Conservation (phyloP, 2,888 invertebrate species). For the Torymus texanus region DNA sequence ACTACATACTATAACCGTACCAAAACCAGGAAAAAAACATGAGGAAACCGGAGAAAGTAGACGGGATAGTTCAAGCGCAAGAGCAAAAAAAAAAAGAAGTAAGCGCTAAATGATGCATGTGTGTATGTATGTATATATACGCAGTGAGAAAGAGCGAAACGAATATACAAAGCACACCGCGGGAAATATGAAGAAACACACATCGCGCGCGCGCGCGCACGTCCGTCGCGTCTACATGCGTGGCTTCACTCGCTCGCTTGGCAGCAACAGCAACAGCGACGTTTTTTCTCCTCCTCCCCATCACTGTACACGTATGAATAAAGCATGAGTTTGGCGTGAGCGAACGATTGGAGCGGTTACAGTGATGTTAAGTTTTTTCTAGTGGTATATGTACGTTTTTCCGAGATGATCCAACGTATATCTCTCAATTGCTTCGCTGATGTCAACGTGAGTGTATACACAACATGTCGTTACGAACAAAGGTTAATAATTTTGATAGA, state of each 20-base stretch:
- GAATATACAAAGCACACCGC: too few species aligned
- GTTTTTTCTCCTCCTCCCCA: neutral
- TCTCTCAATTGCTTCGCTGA: too few species aligned
- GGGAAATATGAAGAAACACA: constrained; percentile 6
- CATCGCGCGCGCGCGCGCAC: neutral
- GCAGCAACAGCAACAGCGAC: neutral
- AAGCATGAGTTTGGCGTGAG: constrained; percentile 30
- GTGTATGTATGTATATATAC: too few species aligned
- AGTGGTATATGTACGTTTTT: neutral
- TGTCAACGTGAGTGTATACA: too few species aligned
- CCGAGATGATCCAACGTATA: too few species aligned
- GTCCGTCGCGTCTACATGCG: neutral
- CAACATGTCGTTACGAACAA: too few species aligned
- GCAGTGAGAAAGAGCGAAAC: too few species aligned
- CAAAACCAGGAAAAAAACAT: constrained; percentile 4
- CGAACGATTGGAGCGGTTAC: constrained; percentile 42
- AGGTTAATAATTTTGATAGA: too few species aligned
- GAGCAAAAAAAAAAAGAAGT: neutral
- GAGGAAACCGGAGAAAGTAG: neutral
- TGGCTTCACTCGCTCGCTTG: neutral
- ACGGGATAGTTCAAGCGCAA: neutral
- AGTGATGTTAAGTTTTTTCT: constrained; percentile 2
- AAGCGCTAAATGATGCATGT: too few species aligned
- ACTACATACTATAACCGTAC: too few species aligned
- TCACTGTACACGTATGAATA: constrained; percentile 32